phyloP scores from a whole-genome alignment of 2,888 invertebrate genomes.

The Heteromurus nitidus region DNA sequence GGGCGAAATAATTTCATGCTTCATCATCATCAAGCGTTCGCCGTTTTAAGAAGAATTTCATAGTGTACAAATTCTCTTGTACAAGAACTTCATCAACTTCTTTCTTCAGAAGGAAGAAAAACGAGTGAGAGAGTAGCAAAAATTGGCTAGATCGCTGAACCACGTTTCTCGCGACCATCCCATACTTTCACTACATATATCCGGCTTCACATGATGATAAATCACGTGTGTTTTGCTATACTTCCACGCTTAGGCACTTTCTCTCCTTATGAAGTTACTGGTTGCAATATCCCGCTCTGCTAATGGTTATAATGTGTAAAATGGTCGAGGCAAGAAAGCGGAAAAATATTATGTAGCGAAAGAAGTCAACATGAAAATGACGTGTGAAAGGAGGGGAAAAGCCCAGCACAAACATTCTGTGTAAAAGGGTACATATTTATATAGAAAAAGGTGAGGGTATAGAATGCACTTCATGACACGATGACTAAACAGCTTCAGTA shows the following conservation, averaged over 20 bases:
- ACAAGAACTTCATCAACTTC: conserved; percentile 17
- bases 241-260: background rate
- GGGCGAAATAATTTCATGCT: conserved; percentile 45
- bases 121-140: background rate
- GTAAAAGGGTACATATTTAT: background rate
- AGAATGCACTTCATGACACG: background rate
- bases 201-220: conserved; percentile 44
- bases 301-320: conserved; percentile 33
- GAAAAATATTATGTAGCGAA: conserved; percentile 12
- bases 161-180: background rate
- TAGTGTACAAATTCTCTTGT: background rate
- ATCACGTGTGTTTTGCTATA: conserved; percentile 28
- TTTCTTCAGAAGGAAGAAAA: background rate
- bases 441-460: background rate
- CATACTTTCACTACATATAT: conserved; percentile 9
- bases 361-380: conserved; percentile 22
- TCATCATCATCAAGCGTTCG: conserved; percentile 39
- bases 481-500: background rate
- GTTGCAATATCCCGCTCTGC: background rate
- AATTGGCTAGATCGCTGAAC: no score
- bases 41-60: background rate
- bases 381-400: conserved; percentile 11
- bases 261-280: background rate
- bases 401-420: background rate
- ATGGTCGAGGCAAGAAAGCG: conserved; percentile 24